Base-by-base conservation (phyloP, 1,140 invertebrate genomes). In the Drosophila sturtevanti region DNA sequence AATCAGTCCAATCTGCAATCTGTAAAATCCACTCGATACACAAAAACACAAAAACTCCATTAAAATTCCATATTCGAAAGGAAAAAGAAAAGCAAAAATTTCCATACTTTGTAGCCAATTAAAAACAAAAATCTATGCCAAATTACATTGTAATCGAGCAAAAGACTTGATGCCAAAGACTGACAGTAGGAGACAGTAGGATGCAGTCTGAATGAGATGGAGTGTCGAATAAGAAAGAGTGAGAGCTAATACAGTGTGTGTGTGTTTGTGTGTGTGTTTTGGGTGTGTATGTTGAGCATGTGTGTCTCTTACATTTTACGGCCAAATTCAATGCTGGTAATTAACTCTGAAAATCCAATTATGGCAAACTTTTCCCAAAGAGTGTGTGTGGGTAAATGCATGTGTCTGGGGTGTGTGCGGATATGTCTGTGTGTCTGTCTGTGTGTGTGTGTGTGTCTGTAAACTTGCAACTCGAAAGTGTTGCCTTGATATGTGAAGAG, bases 261-360 rank as follows among this genome's bases (percentile, higher is more conserved):
- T 11, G 16, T n/a, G n/a, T 27, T 22, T 1, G 44, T 44, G 27
- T 21, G 18, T 12, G 21, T 44, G 63, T 63, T n/a, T n/a, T 31
- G 34, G 7, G 73, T 77, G 48, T 77, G 35, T 60, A n/a, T 35
- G 34, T 9, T 35, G 34, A 1, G 37, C 16, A 14, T 52, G 59
- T 63, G 75, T 77, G 70, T 77, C 66, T 82, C 84, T 82, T 81
- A 79, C 71, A 73, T 87, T 86, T 87, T 87, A 87, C 64, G 75
- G 71, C 72, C 76, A 87, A 89, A 87, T 82, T 89, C 84, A 89
- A 90, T 90, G 86, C 81, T 86, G 87, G 86, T 90, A 90, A 90
- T 90, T 90, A 90, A 90, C 81, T 90, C 82, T 76, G 86, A 90
- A 86, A 90, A 90, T 90, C 87, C 87, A 90, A 90, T 90, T 90